phyloP scores from a whole-genome alignment of 2,888 invertebrate genomes.

The Ryuthela nishihirai region DNA sequence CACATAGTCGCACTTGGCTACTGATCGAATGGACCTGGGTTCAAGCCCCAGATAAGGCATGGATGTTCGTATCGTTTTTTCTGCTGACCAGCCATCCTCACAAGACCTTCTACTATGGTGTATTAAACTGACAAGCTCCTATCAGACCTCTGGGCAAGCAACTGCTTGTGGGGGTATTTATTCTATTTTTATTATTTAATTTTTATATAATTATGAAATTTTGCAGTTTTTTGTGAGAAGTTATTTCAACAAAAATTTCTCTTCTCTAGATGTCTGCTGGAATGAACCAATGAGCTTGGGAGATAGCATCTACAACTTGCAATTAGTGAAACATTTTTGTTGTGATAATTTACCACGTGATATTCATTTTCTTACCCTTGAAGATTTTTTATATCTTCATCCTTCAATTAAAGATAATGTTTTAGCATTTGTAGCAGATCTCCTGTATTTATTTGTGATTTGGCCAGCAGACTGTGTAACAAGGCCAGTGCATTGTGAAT shows the following conservation, averaged over 20 bases:
- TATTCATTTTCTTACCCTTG: slow-evolving; percentile 88
- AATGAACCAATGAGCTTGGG: slow-evolving; percentile 68
- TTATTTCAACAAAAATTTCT: slow-evolving; percentile 3
- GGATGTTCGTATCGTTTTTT: no score
- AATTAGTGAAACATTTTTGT: slow-evolving; percentile 83
- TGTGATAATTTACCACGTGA: slow-evolving; percentile 75
- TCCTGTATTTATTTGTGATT: slow-evolving; percentile 89
- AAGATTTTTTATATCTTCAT: slow-evolving; percentile 90
- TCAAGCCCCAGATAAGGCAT: no score
- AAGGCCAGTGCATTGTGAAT: slow-evolving; percentile 60
- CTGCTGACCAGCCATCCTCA: no score
- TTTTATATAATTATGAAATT: no score
- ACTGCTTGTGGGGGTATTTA: no score
- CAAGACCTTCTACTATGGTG: no score
- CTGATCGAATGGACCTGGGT: no score
- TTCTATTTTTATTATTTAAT: no score
- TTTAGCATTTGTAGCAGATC: slow-evolving; percentile 84
- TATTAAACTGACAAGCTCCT: no score
- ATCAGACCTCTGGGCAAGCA: no score
- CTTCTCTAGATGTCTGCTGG: slow-evolving; percentile 21
- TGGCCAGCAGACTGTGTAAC: slow-evolving; percentile 79
- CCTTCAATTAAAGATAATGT: slow-evolving; percentile 88
- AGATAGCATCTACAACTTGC: slow-evolving; percentile 86
- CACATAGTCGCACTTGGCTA: no score
- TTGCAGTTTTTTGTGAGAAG: neutral